Base-by-base conservation (phyloP, 2,797 vertebrate genomes). In the Tiaroga cobitis region DNA sequence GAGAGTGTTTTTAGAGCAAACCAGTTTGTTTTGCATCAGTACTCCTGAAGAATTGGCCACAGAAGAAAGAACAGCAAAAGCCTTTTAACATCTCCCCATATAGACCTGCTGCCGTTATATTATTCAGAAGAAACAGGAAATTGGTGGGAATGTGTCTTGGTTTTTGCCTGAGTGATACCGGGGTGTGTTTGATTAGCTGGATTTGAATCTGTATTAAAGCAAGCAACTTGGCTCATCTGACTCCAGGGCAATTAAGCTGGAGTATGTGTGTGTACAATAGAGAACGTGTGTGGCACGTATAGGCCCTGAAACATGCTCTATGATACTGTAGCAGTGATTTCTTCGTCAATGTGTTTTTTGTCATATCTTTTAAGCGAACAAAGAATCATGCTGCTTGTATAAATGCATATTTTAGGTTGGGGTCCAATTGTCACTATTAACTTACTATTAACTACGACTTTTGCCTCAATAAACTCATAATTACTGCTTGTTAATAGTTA, bases 31-130 rank as follows among this genome's bases (percentile, higher is more conserved):
- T 88, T 86, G 91, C 85, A 82, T 90, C 84, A 69, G 74, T 86
- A 87, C 83, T 86, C 89, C 76, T 82, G 65, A 90, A 92, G 85
- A 83, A 72, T 29, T 56, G 34, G 41, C 37, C 39, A 29, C 37
- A 63, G 26, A 91, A 86, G 90, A 75, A 88, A 87, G 88, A 90
- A 94, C 94, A 95, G 88, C 81, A 46, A 93, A 95, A 94, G 41
- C 90, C 93, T 95, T 95, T 94, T 94, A 95, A 85, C 39, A 59
- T 81, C 84, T 89, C 82, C 89, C 75, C 49, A 16, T 88, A 87
- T 76, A 54, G 87, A 86, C 89, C 26, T 86, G 85, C 69, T 5
- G 70, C 11, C 11, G 68, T 89, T 95, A 81, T 88, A 93, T 95
- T 93, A 94, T 95, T 94, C 89, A 93, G 82, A 87, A 84, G 41